A percentile compares a stretch with the other conserved stretches of the same genome.
These are phyloP conservation scores for Nesometra sesokonis DNA, from an alignment of 35 echinoderm and acorn worm species.

Conservation along the genomic window DNA sequence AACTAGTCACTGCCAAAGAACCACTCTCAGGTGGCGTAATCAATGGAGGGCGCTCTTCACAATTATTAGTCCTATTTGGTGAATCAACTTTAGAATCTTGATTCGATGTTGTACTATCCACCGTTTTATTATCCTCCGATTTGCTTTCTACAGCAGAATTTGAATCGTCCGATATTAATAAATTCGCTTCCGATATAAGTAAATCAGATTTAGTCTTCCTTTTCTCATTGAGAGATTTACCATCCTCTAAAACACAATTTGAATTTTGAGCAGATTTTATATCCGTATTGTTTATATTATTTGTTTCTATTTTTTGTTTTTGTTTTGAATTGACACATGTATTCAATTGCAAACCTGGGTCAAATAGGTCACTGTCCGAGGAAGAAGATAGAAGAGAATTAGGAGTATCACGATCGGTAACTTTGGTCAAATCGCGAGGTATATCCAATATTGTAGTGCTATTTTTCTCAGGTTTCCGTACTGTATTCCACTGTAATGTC, in stretches of 20 bases:
- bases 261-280: background rate
- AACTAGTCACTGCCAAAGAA: background rate
- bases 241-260: background rate
- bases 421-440: background rate
- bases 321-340: background rate
- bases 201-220: background rate
- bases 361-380: conserved; percentile 78
- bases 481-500: background rate
- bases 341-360: conserved; percentile 60
- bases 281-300: background rate
- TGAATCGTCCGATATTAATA: conserved; percentile 58
- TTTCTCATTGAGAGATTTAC: background rate
- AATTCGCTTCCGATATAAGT: conserved; percentile 39
- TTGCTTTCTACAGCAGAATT: conserved; percentile 39
- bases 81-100: background rate
- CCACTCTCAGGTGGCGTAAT: background rate
- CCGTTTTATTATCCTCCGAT: conserved; percentile 24
- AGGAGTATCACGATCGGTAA: background rate
- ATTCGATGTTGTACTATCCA: conserved; percentile 40
- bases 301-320: background rate
- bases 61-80: background rate
- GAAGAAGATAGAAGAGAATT: conserved; percentile 39
- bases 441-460: background rate
- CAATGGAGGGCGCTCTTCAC: conserved; percentile 10
- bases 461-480: background rate